Evolutionary conservation across 2,113 vertebrate species (phyloP).

Genomic region (Nymphicus hollandicus): DNA sequence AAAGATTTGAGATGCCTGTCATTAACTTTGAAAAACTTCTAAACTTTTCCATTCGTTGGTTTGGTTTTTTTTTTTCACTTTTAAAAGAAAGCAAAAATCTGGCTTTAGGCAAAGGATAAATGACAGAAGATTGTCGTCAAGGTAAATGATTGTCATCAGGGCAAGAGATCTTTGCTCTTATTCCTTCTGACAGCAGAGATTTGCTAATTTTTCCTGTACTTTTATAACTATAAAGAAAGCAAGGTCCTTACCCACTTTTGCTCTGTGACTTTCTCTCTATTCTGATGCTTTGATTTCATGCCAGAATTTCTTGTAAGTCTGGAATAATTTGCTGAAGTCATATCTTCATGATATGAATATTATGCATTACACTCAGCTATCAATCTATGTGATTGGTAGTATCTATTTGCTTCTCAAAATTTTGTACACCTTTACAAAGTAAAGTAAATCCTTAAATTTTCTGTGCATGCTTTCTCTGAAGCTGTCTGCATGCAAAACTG

Average conservation of each 20-base stretch:
- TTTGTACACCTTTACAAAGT: not conserved
- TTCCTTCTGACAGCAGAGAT: not conserved
- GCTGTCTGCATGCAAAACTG: not conserved
- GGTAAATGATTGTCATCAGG: not conserved
- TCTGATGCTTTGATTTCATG: not conserved
- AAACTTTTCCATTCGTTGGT: not conserved
- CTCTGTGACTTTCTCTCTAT: not conserved
- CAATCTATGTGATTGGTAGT: not conserved
- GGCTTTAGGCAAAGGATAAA: not conserved
- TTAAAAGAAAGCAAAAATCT: not conserved
- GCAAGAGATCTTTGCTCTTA: not conserved
- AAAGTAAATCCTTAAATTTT: not conserved
- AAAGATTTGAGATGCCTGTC: not conserved
- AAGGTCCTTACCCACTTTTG: not conserved
- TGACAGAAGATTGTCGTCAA: not conserved
- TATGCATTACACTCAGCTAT: not conserved
- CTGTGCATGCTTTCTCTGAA: not conserved
- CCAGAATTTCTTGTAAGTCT: not conserved
- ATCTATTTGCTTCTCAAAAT: not conserved
- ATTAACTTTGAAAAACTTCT: not conserved
- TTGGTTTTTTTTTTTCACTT: rapidly evolving
- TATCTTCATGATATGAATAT: not conserved
- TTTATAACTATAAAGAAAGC: not conserved
- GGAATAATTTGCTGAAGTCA: not conserved
- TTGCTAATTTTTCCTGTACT: not conserved